Evolutionary conservation across 2,888 invertebrate genomes (phyloP).

Genomic region (Dryocosmus kuriphilus): DNA sequence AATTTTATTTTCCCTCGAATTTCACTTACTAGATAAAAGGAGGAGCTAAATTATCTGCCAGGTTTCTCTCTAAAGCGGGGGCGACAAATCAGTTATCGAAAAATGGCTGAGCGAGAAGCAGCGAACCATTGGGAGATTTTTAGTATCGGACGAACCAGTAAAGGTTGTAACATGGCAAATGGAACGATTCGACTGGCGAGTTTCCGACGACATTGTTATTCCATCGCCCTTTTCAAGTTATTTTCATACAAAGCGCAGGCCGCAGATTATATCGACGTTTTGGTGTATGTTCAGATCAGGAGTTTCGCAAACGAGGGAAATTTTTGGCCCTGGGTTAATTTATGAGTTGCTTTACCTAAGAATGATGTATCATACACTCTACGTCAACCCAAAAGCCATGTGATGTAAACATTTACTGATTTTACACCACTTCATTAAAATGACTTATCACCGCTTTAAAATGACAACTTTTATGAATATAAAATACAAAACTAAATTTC

Average conservation of each 20-base stretch:
- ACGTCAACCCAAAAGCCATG: constrained; percentile 25
- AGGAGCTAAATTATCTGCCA: constrained; percentile 19
- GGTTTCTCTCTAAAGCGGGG: neutral
- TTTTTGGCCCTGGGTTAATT: constrained; percentile 11
- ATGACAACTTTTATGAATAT: no score
- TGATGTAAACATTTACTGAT: constrained; percentile 31
- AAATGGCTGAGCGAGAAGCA: neutral
- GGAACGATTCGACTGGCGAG: constrained; percentile 4
- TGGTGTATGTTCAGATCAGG: neutral
- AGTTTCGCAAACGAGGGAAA: neutral
- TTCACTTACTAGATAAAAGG: constrained; percentile 28
- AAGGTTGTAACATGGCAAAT: constrained; percentile 33
- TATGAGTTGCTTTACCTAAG: constrained; percentile 10
- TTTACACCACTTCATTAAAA: constrained; percentile 19
- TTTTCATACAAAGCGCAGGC: neutral
- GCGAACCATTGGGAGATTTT: no score
- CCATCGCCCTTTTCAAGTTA: constrained; percentile 24
- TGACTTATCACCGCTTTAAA: neutral
- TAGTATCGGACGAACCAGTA: neutral
- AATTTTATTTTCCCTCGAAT: constrained; percentile 32
- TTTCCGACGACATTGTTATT: constrained; percentile 29
- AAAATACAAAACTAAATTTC: no score
- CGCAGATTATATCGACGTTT: constrained; percentile 24
- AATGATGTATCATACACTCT: constrained; percentile 39
- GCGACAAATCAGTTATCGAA: constrained; percentile 13